Conservation (phyloP, 2,888 invertebrate genomes). For the Hedychridium roseum region DNA sequence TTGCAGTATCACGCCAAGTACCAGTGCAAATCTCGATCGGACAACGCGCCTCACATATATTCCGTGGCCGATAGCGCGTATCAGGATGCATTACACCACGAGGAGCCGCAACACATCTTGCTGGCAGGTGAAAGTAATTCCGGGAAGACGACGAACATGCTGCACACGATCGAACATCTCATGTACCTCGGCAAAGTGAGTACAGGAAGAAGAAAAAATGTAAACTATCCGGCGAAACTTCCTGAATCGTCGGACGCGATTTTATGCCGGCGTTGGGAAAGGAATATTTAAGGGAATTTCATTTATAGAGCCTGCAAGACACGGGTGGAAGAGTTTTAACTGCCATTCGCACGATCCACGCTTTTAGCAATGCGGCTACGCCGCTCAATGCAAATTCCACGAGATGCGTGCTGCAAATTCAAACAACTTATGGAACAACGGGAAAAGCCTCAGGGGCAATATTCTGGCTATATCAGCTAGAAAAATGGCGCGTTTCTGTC, state of each 20-base stretch:
- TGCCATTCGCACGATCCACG: slow-evolving; percentile 76
- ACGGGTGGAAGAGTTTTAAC: slow-evolving; percentile 72
- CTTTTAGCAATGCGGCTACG: slow-evolving; percentile 85
- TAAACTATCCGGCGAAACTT: too few species aligned
- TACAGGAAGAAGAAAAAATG: not conserved
- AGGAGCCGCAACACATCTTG: slow-evolving; percentile 84
- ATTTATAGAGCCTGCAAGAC: slow-evolving; percentile 61
- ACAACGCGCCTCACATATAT: slow-evolving; percentile 90
- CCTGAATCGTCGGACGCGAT: too few species aligned
- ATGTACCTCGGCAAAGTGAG: slow-evolving; percentile 79
- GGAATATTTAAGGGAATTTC: too few species aligned
- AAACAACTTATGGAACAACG: slow-evolving; percentile 83
- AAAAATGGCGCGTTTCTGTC: slow-evolving; percentile 87
- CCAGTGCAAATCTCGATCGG: slow-evolving; percentile 84
- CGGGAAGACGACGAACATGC: slow-evolving; percentile 88
- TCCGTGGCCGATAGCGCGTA: slow-evolving; percentile 89
- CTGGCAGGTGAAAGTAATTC: slow-evolving; percentile 91
- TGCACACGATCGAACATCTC: slow-evolving; percentile 82
- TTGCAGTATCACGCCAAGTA: slow-evolving; percentile 84
- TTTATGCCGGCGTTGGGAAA: too few species aligned
- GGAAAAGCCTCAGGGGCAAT: slow-evolving; percentile 91
- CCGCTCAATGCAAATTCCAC: slow-evolving; percentile 87
- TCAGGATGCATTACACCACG: slow-evolving; percentile 90
- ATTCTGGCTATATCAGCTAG: slow-evolving; percentile 85
- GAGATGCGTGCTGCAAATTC: slow-evolving; percentile 80